These are phyloP conservation scores for Podilymbus podiceps DNA, from an alignment of 2,113 vertebrate species.

Conservation along the genomic window DNA sequence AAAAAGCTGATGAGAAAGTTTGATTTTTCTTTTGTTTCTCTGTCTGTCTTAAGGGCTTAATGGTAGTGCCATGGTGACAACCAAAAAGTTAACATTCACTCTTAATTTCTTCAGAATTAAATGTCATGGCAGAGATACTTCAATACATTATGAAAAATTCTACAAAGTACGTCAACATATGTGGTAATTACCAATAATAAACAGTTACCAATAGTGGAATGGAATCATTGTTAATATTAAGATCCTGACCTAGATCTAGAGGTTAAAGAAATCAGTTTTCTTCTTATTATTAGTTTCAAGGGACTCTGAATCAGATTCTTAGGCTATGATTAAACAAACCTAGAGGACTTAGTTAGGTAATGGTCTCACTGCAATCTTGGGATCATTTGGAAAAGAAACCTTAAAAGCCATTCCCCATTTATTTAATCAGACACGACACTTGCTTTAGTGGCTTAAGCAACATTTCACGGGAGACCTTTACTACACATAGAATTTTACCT, in stretches of 20 bases:
- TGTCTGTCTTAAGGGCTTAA: constrained; percentile 4
- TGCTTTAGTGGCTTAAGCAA: background rate
- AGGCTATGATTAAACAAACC: background rate
- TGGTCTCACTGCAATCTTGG: background rate
- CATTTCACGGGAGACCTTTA: background rate
- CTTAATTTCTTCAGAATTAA: background rate
- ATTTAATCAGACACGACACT: background rate
- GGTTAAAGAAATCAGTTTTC: background rate
- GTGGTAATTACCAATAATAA: background rate
- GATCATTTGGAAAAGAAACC: background rate
- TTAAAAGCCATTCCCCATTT: background rate
- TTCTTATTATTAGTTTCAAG: background rate
- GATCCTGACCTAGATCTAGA: background rate
- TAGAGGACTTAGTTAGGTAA: background rate
- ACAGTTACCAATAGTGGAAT: background rate
- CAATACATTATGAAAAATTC: background rate
- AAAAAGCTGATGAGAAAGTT: constrained; percentile 30
- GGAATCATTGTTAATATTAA: background rate
- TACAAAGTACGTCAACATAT: background rate
- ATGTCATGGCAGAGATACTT: background rate
- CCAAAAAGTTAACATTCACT: background rate
- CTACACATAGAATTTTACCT: background rate
- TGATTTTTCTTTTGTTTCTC: background rate
- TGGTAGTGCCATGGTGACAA: background rate
- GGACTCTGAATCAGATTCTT: background rate